Evolutionary conservation across 2,888 invertebrate species (phyloP), one percentile per base, ranked within the genome.

Genomic region (Laspeyria flexula): DNA sequence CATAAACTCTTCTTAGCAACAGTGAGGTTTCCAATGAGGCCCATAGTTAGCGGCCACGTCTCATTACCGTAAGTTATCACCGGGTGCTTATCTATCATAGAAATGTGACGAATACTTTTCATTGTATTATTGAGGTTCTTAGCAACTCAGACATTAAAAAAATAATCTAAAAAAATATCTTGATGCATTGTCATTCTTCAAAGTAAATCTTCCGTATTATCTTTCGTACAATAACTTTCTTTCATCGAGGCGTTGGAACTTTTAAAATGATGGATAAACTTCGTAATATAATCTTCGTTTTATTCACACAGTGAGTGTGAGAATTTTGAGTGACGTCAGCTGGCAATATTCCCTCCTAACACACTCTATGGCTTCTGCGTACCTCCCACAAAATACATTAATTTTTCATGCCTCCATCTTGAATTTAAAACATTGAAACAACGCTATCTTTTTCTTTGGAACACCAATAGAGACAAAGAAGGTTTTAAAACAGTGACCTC

Each of bases 181-280:
- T 34, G 31, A 54, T 39, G 62, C 43, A 65, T 56, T 56, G 62
- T 51, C 46, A 48, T 62, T 62, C 35, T 59, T 55, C 63, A 43
- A 51, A 62, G 55, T 60, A 56, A 70, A 60, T 63, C 54, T 55
- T 45, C 43, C 34, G 55, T 49, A 30, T 48, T 55, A 54, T 52
- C 46, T 60, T 23, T 48, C 51, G 41, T 50, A 65, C 49, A 60
- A 57, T 64, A 67, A 70, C 46, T 68, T 66, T 50, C 49, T 60
- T 63, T 70, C 60, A 66, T 66, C 63, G 60, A 9, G 43, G 50
- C 55, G 42, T 58, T 56, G 51, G 63, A 65, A 43, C 54, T 70
- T 58, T 57, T 66, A 59, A 70, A 70, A 58, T 63, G 64, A 70
- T 70, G 67, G 64, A 49, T 60, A 66, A 69, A 69, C 68, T 69